Evolutionary conservation across 1,140 invertebrate genomes (phyloP), one percentile per base, ranked within the genome.

Genomic region (Neodiprion lecontei): DNA sequence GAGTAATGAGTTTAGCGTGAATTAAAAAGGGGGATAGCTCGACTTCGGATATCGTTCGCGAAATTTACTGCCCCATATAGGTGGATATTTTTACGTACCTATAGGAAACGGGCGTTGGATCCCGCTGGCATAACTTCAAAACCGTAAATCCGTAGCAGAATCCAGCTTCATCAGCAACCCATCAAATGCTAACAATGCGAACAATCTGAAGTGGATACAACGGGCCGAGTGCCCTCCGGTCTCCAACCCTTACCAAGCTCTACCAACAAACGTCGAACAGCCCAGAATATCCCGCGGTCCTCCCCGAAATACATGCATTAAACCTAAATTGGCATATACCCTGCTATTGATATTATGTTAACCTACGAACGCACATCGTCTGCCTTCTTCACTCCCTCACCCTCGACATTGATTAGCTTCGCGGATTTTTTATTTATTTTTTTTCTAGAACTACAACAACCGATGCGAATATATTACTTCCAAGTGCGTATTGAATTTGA

Each of bases 171-270:
- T 69, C 67, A 69, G 67, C 67, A 69, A 69, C 67, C 67, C 67
- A 69, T 69, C 40, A 69, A 21, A 69, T 47, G 67, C 67, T 69
- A 69, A 69, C 67, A 69, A 69, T 69, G 67, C 67, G 67, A 69
- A 69, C 67, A 69, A 69, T 69, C 67, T 69, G 67, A 69, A 69
- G 67, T 69, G 67, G 67, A 69, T 69, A 47, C 21, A 65, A 69
- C 67, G 67, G 11, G 17, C 14, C 67, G 14, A 14, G 40, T 69
- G 67, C 67, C 67, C 67, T 47, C 21, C 17, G 40, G 67, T 11
- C 67, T 69, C 17, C 14, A 69, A 69, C 67, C 67, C 67, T 69
- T 69, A 14, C 12, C 5, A 1, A 1, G 12, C 17, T 65, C 11
- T 61, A 69, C 67, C 67, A 21, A 69, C 2, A 69, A 17, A 12